Base-by-base conservation (phyloP, 2,797 vertebrate genomes). In the Hoplostethus mediterraneus region DNA sequence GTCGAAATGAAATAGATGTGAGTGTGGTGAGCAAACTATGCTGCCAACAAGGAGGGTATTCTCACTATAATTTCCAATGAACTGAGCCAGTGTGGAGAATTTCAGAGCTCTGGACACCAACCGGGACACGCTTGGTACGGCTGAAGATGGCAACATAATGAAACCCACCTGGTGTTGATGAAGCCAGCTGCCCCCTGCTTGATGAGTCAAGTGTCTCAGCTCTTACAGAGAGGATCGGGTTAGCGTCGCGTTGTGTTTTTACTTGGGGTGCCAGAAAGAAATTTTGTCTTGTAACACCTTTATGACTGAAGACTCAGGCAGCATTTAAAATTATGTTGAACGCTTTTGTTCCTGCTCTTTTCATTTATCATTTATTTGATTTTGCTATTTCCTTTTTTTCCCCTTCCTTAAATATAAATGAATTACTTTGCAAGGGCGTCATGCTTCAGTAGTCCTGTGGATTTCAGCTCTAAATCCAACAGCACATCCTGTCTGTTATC, bases 401-500 rank as follows among this genome's bases (percentile, higher is more conserved):
- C 66, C 58, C 66, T 60, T 49, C 69, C 42, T 70, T 57, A 87
- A 90, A 83, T 83, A 79, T 77, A 87, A 87, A 90, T 90, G 60
- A 82, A 89, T 86, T 69, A 52, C 74, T 81, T 67, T 67, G 78
- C 81, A 38, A 63, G 80, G 69, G 63, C 45, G 69, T 85, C 73
- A 86, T 6, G 75, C 82, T 86, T 86, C 82, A 80, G 75, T 60
- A 28, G 83, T 47, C 62, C 55, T 62, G 80, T 66, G 82, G 80
- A 90, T 87, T 92, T 86, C 71, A 66, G 63, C 74, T 67, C 60
- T 48, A 40, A 77, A 81, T 82, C 87, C 74, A 57, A 79, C 25
- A 25, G 70, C 73, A 80, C 84, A 85, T 83, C 77, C 81, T 73
- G 81, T 67, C 73, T 3, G 79, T 89, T 90, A 90, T 90, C 90